Conservation (phyloP, 2,797 vertebrate species). For the Myiotriccus ornatus region DNA sequence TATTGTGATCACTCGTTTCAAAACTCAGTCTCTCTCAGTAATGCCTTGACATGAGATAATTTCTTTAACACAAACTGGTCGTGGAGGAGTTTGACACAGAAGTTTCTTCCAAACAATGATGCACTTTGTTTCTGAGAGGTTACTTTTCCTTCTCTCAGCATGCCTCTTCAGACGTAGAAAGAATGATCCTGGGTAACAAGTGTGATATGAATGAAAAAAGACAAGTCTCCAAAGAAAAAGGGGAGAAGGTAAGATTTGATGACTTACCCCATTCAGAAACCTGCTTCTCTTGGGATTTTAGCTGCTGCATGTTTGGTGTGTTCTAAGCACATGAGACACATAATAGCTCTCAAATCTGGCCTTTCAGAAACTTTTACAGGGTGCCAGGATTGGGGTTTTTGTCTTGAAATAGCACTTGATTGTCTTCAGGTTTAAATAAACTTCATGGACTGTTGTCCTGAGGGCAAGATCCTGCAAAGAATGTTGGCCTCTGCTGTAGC, state of each 20-base stretch:
- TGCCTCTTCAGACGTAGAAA: slow-evolving; percentile 96
- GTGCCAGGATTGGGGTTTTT: rapidly evolving
- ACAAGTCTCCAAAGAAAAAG: slow-evolving; percentile 98
- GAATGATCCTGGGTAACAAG: slow-evolving; percentile 98
- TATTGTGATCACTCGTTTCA: not conserved
- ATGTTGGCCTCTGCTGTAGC: not conserved
- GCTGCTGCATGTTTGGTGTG: not conserved
- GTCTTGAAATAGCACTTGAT: not conserved
- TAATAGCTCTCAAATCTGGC: not conserved
- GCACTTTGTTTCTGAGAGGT: not conserved
- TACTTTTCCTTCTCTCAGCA: slow-evolving; percentile 78
- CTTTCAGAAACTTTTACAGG: not conserved
- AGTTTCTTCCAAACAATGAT: not conserved
- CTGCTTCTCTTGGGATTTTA: not conserved
- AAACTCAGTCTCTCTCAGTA: not conserved
- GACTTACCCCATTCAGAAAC: not conserved
- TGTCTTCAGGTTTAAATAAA: not conserved
- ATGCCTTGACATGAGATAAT: not conserved
- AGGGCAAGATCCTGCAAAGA: not conserved
- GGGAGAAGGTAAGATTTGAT: slow-evolving; percentile 87
- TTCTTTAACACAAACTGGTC: not conserved
- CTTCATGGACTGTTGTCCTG: not conserved
- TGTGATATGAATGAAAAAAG: slow-evolving; percentile 98
- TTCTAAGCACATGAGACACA: not conserved
- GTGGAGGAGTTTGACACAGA: not conserved